Percentiles rank a stretch among this genome's conserved stretches.
Evolutionary conservation across 2,113 vertebrate species (phyloP).

Genomic region (Neolamprologus ventralis): DNA sequence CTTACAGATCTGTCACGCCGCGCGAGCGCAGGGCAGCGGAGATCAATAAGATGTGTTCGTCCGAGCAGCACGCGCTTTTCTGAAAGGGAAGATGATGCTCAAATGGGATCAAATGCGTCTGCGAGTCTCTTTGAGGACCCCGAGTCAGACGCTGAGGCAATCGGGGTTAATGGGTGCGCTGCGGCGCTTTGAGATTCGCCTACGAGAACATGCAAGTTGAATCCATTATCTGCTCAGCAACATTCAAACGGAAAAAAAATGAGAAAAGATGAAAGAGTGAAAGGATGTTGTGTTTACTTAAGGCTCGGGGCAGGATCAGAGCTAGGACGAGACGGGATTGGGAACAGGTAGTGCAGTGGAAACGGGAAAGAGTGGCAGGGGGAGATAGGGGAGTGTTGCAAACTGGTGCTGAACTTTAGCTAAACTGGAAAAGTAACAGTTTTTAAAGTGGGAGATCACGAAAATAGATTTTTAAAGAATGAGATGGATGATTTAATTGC

Average conservation of each 20-base stretch:
- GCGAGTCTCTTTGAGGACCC: conserved; percentile 16
- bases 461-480: background rate
- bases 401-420: conserved; percentile 1
- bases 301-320: conserved; percentile 7
- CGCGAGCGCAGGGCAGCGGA: background rate
- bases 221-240: conserved; percentile 7
- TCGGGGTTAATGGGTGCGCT: conserved; percentile 40
- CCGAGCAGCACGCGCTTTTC: background rate
- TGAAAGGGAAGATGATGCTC: conserved; percentile 25
- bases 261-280: background rate
- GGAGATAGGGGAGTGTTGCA: background rate
- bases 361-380: background rate
- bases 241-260: background rate
- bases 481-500: background rate
- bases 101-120: conserved; percentile 36
- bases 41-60: conserved; percentile 44
- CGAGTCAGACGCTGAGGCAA: background rate
- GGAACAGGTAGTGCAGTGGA: background rate
- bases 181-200: conserved; percentile 3
- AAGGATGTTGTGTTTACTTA: conserved; percentile 11
- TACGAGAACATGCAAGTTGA: conserved; percentile 1
- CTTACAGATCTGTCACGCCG: conserved; percentile 25
- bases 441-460: background rate
- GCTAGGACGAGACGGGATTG: background rate
- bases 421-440: background rate